A percentile compares a stretch with the other conserved stretches of the same genome.
Conservation (phyloP, 2,113 vertebrate genomes). For the Oxygymnocypris stewartii region DNA sequence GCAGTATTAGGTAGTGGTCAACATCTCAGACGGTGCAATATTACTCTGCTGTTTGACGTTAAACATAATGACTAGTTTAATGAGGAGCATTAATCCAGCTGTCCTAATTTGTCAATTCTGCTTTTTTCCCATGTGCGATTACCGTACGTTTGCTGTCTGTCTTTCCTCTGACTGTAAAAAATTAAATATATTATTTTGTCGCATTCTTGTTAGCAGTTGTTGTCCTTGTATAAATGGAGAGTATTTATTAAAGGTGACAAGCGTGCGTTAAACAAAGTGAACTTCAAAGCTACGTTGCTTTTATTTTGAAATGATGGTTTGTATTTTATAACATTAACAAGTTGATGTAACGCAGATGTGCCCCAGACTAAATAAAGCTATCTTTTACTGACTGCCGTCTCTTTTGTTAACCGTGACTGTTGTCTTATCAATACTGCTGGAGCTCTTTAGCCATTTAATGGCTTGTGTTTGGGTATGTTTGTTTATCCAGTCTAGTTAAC, state of each 20-base stretch:
- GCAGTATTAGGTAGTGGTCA: conserved; percentile 49
- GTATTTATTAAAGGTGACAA: conserved; percentile 77
- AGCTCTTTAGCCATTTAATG: conserved; percentile 2
- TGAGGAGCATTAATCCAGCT: conserved; percentile 41
- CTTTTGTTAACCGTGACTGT: background rate
- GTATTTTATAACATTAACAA: conserved; percentile 75
- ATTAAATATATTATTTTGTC: conserved; percentile 50
- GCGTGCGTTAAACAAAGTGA: conserved; percentile 67
- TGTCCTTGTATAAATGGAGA: conserved; percentile 70
- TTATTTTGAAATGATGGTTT: conserved; percentile 78
- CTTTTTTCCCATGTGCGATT: conserved; percentile 53
- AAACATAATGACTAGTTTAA: conserved; percentile 51
- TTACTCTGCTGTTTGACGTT: conserved; percentile 38
- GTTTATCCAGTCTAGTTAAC: background rate
- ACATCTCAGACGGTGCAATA: conserved; percentile 22
- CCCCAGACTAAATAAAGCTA: conserved; percentile 73
- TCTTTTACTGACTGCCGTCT: conserved; percentile 67
- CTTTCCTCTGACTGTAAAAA: conserved; percentile 59
- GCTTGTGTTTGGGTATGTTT: background rate
- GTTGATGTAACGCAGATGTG: conserved; percentile 69
- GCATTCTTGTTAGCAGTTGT: conserved; percentile 55
- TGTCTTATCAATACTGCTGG: conserved; percentile 12
- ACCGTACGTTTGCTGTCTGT: conserved; percentile 53
- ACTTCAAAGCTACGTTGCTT: conserved; percentile 72
- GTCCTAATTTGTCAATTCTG: conserved; percentile 63